Base-by-base conservation (phyloP, 2,888 invertebrate genomes). In the Clostera curtula region DNA sequence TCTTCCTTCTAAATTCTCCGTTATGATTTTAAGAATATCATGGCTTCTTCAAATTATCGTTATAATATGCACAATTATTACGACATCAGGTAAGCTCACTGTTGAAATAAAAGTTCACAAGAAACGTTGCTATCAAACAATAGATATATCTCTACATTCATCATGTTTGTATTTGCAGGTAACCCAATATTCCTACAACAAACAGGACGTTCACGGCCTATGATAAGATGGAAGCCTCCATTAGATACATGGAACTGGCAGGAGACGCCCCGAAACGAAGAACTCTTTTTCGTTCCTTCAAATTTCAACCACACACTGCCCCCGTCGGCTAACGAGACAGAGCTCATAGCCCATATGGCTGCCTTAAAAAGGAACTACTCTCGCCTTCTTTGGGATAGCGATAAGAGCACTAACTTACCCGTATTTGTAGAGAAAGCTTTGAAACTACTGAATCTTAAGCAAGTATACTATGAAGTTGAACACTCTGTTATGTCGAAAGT, bases 401-500 rank as follows among this genome's bases (percentile, higher is more conserved):
- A 91, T 20, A 88, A 90, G 45, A 87, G 88, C 24, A 86, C 89
- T 5, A 91, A 90, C 38, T 82, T 93, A 41, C 92, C 93, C 1
- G 86, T 90, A 2, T 91, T 95, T 49, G 91, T 95, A 6, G 93
- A 94, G 52, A 93, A 93, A 68, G 93, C 95, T 1, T 71, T 95
- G 32, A 91, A 91, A 59, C 73, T 95, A 27, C 82, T 95, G 17
- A 95, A 95, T 69, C 75, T 96, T 25, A 91, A 93, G 61, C 93
- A 95, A 83, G 95, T 95, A 20, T 83, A 83, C 40, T 88, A 86
- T 49, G 96, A 96, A 85, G 91, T 96, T 24, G 95, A 96, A 75
- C 94, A 94, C 49, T 93, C 93, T 23, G 91, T 95, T n/a, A 91
- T 95, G 91, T 94, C 94, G 1, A 93, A 90, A 68, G 94, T 96